phyloP scores from a whole-genome alignment of 35 echinoderm and acorn worm species.

The Nesometra sesokonis region DNA sequence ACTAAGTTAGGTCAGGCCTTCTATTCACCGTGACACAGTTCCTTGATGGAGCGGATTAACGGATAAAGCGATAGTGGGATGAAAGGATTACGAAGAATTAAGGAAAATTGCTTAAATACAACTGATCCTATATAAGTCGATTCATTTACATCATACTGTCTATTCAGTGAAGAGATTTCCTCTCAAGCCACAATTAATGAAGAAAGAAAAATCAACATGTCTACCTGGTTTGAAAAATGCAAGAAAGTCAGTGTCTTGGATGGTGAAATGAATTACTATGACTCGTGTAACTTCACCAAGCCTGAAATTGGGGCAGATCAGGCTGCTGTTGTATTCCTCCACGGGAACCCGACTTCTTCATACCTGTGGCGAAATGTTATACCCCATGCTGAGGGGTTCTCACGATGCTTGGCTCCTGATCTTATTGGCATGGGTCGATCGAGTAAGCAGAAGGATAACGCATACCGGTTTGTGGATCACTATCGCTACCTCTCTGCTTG shows the following conservation, averaged over 20 bases:
- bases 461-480: constrained; percentile 71
- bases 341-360: constrained; percentile 88
- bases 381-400: constrained; percentile 32
- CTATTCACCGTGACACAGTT: too few relatives aligned
- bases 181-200: too few relatives aligned
- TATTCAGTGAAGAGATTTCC: too few relatives aligned
- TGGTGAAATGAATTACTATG: constrained; percentile 72
- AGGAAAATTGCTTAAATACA: too few relatives aligned
- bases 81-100: too few relatives aligned
- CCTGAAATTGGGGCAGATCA: constrained; percentile 36
- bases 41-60: too few relatives aligned
- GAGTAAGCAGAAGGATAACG: constrained; percentile 35
- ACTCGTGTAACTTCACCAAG: constrained; percentile 39
- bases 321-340: too few relatives aligned
- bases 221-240: constrained; percentile 79
- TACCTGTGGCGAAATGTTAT: constrained; percentile 87
- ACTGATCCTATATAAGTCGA: too few relatives aligned
- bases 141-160: too few relatives aligned
- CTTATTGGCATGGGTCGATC: constrained; percentile 81
- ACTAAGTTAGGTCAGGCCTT: too few relatives aligned
- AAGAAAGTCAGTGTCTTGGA: constrained; percentile 50
- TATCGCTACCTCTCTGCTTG: constrained; percentile 71
- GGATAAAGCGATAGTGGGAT: too few relatives aligned
- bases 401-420: constrained; percentile 81
- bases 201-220: too few relatives aligned